Base-by-base conservation (phyloP, 2,113 vertebrate genomes). In the Eretmochelys imbricata region DNA sequence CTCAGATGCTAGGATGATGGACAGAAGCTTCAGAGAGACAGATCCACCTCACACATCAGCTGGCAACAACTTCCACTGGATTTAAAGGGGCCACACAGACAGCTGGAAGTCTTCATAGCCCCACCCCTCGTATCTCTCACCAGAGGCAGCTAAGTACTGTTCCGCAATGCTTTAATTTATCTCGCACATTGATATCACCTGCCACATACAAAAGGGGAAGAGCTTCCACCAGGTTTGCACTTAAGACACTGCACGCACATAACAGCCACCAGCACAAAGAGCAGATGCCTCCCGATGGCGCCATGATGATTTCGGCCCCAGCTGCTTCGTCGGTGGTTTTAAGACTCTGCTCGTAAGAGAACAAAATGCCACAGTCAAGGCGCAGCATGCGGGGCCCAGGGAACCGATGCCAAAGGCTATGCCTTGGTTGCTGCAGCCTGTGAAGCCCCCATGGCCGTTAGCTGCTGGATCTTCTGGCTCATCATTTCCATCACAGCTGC, bases 391-490 rank as follows among this genome's bases (percentile, higher is more conserved):
- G 25, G 4, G 35, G 59, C 42, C 6, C 1, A 35, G 42, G 79
- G 81, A 48, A 42, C 17, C 2, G 25, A n/a, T 31, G 62, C 31
- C 38, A 24, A 24, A 31, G 80, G 83, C 86, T 92, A 99, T 48
- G 99, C 99, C 93, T 99, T 99, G 84, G 98, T 97, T 38, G 98
- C 97, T 2, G 95, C 98, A 3, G 98, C 98, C 87, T 99, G 99
- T 27, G 99, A 93, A 3, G 98, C 75, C 51, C 99, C 99, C 89
- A 98, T 98, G 62, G 98, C 98, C n/a, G 99, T 98, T 91, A 99
- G 98, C 55, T 99, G 99, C 97, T 99, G 99, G 93, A 99, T 99
- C 98, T 99, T 99, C 98, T 99, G 98, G 93, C 98, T 99, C 99
- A 99, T 99, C 93, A 99, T 99, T 96, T 99, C 99, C 93, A 99